Base-by-base conservation (phyloP, 2,888 invertebrate genomes). In the Epicampocera succincta region DNA sequence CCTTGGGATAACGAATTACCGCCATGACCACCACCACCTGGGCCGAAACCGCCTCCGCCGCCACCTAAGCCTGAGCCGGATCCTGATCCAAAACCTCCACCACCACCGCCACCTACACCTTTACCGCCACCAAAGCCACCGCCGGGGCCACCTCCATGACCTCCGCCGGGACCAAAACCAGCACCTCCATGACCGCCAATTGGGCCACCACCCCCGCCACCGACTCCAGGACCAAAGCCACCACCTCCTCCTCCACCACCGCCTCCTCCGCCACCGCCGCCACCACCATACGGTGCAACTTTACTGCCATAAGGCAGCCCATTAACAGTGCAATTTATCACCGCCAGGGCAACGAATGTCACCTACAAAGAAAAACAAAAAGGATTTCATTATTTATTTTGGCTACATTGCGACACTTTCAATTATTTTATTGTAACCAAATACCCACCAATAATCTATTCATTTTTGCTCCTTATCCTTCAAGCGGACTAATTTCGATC, bases 221-320 rank as follows among this genome's bases (percentile, higher is more conserved):
- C 48, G 0, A 65, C 71, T 17, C 71, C 65, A 13, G 46, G 60
- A 11, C 79, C 79, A 68, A 48, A 68, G 25, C 78, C 72, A 29
- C 78, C 72, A 5, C 73, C 78, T 2, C 76, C 76, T 2, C 80
- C 80, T 11, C 75, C 73, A 0, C 79, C 69, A 0, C 74, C 69
- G 0, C 80, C 69, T n/a, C 80, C 80, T 6, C 79, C 73, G 1
- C 66, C 65, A 3, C 73, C 73, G 2, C 76, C 73, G 12, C 81
- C 81, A 11, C 77, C 73, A 0, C 75, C 75, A 73, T 73, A 73
- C 8, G 50, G 56, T 1, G 12, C 56, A 40, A 69, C 68, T 65
- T 77, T 77, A 17, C 63, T 25, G 1, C 81, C 77, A 77, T 81
- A 81, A 25, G 81, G 81, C 44, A 81, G 0, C 29, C 81, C 73